Evolutionary conservation across 2,797 vertebrate species (phyloP).

Genomic region (Cirrhinus mrigala): DNA sequence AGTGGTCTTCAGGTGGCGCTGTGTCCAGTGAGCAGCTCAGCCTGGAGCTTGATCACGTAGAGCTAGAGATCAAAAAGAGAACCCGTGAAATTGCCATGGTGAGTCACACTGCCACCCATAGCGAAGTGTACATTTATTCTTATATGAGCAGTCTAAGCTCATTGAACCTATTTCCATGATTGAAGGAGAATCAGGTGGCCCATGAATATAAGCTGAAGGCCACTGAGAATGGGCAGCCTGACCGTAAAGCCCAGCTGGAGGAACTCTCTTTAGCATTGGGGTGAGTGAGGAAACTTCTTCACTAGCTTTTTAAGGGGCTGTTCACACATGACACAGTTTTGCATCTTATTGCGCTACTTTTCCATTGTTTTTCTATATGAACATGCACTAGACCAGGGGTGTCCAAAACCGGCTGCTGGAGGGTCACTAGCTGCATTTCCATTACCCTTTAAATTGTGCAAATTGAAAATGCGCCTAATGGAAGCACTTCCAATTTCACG

Average conservation of each 20-base stretch:
- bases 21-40: slow-evolving; percentile 97
- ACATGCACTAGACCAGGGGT: background rate
- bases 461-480: too few relatives aligned
- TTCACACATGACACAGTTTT: background rate
- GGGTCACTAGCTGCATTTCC: background rate
- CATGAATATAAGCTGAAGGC: slow-evolving; percentile 91
- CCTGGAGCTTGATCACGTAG: slow-evolving; percentile 96
- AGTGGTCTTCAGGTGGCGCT: slow-evolving; percentile 87
- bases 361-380: background rate
- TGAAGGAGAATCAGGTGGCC: slow-evolving; percentile 90
- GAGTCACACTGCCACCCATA: slow-evolving; percentile 59
- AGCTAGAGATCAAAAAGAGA: slow-evolving; percentile 96
- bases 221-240: slow-evolving; percentile 92
- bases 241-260: slow-evolving; percentile 89
- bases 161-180: background rate
- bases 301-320: background rate
- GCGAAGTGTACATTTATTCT: background rate
- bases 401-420: background rate
- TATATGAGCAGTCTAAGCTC: background rate
- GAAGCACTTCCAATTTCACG: too few relatives aligned
- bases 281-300: slow-evolving; percentile 70
- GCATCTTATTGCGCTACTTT: background rate
- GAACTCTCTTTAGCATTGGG: slow-evolving; percentile 91
- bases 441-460: too few relatives aligned
- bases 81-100: slow-evolving; percentile 96